Evolutionary conservation across 2,113 vertebrate genomes (phyloP), one percentile per base, ranked within the genome.

Genomic region (Larimichthys polyactis): DNA sequence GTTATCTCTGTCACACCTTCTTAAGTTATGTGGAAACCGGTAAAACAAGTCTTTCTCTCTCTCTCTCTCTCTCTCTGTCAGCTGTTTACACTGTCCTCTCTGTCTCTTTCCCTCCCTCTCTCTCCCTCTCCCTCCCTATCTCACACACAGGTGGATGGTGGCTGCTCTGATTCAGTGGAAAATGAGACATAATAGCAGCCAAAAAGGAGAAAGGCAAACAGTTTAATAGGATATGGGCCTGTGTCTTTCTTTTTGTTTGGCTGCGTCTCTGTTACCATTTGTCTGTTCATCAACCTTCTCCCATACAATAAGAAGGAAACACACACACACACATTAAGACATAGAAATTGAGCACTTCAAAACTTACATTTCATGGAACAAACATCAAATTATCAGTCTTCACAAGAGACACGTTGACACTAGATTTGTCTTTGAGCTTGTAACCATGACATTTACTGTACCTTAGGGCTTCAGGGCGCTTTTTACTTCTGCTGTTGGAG

Each of bases 1-100:
- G 79, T 82, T 91, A 72, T 92, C 88, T 90, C 70, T 89, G 95
- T 94, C 94, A 93, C 95, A 92, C 95, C 95, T 95, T 93, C 82
- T 75, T 88, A 90, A 94, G 94, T 89, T 95, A 95, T 95, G 93
- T 78, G 68, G 24, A 83, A 94, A 95, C 95, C 59, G 72, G 95
- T 88, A 57, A 63, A 95, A 93, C 95, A 4, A 64, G 81, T 89
- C 81, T 84, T 17, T 89, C 54, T 67, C 84, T 81, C 54, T n/a
- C 80, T 70, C 72, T 10, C 68, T 90, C 27, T 27, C 24, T 24
- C 24, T 24, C 27, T 27, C 24, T 24, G 1, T 24, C 88, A 89
- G 89, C 90, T 90, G 92, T 93, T 92, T 90, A 90, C 84, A 83
- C 81, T 79, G 75, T 67, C 76, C 84, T 81, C 46, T 75, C 71